Evolutionary conservation across 2,113 vertebrate species (phyloP).

Genomic region (Ophthalmolycus amberensis): DNA sequence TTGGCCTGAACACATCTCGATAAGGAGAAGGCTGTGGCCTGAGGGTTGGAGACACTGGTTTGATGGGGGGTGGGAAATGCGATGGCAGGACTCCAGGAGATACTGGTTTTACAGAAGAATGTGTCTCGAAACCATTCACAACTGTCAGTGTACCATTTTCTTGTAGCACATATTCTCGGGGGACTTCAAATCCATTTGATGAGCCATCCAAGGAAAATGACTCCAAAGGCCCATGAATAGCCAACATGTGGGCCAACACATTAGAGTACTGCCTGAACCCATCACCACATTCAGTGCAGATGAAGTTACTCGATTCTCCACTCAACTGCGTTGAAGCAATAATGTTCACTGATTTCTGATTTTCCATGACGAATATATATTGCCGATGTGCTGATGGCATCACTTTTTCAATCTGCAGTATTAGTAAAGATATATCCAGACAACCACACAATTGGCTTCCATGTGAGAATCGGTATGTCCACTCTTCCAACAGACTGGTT

Average conservation of each 20-base stretch:
- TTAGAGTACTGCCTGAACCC: constrained; percentile 82
- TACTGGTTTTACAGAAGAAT: constrained; percentile 65
- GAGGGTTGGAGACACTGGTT: constrained; percentile 59
- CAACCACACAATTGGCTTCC: constrained; percentile 27
- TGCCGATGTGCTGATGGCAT: constrained; percentile 71
- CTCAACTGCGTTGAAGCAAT: constrained; percentile 46
- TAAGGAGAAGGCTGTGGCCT: constrained; percentile 33
- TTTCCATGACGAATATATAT: constrained; percentile 76
- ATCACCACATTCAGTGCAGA: constrained; percentile 86
- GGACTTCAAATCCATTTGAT: constrained; percentile 80
- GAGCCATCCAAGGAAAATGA: constrained; percentile 80
- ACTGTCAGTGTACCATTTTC: constrained; percentile 84
- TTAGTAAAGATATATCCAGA: constrained; percentile 18
- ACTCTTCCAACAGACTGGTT: constrained; percentile 2
- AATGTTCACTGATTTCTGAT: constrained; percentile 68
- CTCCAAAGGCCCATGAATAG: constrained; percentile 80
- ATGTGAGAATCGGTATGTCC: constrained; percentile 17
- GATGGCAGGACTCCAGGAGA: constrained; percentile 72
- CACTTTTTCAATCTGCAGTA: constrained; percentile 40
- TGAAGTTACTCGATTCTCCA: constrained; percentile 79
- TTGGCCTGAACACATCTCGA: constrained; percentile 57
- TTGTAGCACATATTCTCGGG: constrained; percentile 84
- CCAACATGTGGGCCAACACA: constrained; percentile 79
- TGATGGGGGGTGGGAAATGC: constrained; percentile 50
- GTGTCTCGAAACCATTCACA: constrained; percentile 75